Evolutionary conservation across 1,140 invertebrate genomes (phyloP).

Genomic region (Atta colombica): DNA sequence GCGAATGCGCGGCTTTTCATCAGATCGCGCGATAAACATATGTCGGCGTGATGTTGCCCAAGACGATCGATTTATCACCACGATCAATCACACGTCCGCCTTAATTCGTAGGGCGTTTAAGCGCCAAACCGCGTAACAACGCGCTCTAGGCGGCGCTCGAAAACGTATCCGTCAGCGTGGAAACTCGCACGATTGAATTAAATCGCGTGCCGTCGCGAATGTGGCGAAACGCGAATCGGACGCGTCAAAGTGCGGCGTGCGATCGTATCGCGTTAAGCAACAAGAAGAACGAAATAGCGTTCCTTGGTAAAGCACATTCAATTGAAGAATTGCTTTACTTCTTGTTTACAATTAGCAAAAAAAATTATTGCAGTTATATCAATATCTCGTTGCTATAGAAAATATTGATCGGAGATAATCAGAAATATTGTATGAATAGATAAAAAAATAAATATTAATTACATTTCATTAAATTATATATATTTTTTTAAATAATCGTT

Average conservation of each 20-base stretch:
- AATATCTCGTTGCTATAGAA: not conserved
- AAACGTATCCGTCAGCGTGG: constrained; percentile 34
- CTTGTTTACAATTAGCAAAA: not conserved
- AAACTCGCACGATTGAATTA: constrained; percentile 39
- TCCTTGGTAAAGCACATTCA: not conserved
- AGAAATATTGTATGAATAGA: not conserved
- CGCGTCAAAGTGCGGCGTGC: not conserved
- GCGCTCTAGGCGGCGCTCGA: constrained; percentile 32
- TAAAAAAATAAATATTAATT: not conserved
- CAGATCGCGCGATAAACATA: constrained; percentile 63
- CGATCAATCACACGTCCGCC: constrained; percentile 58
- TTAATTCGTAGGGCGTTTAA: constrained; percentile 44
- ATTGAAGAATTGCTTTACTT: not conserved
- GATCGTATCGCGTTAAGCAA: not conserved
- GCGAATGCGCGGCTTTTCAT: constrained; percentile 57
- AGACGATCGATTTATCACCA: constrained; percentile 62
- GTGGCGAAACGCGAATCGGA: constrained; percentile 18
- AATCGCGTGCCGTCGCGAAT: not conserved
- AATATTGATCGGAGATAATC: not conserved
- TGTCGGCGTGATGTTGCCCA: constrained; percentile 57
- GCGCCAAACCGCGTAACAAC: constrained; percentile 43
- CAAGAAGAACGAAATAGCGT: not conserved
- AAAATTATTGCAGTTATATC: not conserved
- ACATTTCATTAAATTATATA: not conserved
- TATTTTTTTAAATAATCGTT: not conserved